Conservation (phyloP, 2,113 vertebrate genomes). For the Pseudopodoces humilis region DNA sequence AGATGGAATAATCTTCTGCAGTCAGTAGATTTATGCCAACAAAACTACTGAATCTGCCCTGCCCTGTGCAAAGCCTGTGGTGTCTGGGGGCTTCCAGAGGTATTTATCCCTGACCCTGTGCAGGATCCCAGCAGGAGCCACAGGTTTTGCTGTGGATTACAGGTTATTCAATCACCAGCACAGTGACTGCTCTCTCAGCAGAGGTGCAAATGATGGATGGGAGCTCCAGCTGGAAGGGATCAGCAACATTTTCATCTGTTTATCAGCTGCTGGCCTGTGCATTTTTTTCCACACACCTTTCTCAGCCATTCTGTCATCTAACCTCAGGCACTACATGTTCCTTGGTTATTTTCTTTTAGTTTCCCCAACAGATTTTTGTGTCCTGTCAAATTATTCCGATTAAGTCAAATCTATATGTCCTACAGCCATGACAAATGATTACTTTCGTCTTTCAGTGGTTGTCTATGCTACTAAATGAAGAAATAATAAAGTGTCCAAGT, state of each 20-base stretch:
- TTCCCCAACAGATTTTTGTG: not conserved
- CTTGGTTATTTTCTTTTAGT: not conserved
- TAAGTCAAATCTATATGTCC: not conserved
- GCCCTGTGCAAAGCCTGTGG: not conserved
- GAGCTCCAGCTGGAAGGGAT: not conserved
- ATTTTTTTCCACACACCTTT: not conserved
- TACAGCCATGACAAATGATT: not conserved
- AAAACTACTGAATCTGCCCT: not conserved
- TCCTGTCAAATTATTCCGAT: not conserved
- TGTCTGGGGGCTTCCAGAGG: not conserved
- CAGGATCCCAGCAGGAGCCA: not conserved
- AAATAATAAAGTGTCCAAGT: not conserved
- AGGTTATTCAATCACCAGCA: not conserved
- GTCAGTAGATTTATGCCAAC: not conserved
- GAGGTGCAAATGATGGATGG: not conserved
- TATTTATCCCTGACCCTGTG: not conserved
- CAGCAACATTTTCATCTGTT: not conserved
- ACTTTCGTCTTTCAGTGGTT: not conserved
- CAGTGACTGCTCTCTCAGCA: fast-evolving
- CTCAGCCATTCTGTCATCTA: not conserved
- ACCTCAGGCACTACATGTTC: not conserved
- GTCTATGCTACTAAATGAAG: not conserved
- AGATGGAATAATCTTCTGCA: not conserved
- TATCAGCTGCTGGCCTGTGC: not conserved
- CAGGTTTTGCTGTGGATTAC: not conserved